Evolutionary conservation across 92 coral and sea anemone genomes (phyloP), one percentile per base, ranked within the genome.

Genomic region (Epizoanthus fatuus): DNA sequence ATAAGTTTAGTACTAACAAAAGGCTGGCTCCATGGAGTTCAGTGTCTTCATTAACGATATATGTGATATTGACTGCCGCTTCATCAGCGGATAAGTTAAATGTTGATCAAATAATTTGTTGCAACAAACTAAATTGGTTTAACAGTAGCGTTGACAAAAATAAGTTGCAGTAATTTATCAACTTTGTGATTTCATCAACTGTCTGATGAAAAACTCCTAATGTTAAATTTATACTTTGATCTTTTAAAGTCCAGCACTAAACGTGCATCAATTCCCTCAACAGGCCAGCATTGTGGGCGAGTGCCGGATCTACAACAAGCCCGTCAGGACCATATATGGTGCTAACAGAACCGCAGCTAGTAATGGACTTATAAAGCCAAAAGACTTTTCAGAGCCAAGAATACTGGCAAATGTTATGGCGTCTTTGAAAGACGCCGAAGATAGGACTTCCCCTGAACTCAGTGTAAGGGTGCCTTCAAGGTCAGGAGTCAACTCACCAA

Each of bases 391-490:
- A 29, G 40, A 77, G 5, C 82, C 82, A 40, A 77, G 32, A 39
- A 42, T 77, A 20, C 82, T 77, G 62, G 25, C 82, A 42, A 42
- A 9, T 39, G 71, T 77, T 9, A 60, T 77, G 56, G 70, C 57
- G 22, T 39, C 70, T 10, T 47, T 77, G 22, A 62, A 55, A 45
- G 70, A 59, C 25, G 22, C 25, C 12, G 55, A 40, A 58, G 70
- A 77, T 15, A 77, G 51, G 19, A 42, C 13, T 20, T 42, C 70
- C 63, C 40, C 42, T 17, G 71, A 40, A 40, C 65, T 4, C 4
- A 19, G 13, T 4, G 63, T 17, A 39, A 77, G 70, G 40, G 44
- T 11, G n/a, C 49, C 49, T 4, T 66, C n/a, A 37, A 66, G 47
- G 7, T 42, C 72, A 66, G 72, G 40, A 17, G 42, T 25, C 10